These are phyloP conservation scores for Idaea straminata DNA, from an alignment of 2,888 invertebrate species.

Conservation along the genomic window DNA sequence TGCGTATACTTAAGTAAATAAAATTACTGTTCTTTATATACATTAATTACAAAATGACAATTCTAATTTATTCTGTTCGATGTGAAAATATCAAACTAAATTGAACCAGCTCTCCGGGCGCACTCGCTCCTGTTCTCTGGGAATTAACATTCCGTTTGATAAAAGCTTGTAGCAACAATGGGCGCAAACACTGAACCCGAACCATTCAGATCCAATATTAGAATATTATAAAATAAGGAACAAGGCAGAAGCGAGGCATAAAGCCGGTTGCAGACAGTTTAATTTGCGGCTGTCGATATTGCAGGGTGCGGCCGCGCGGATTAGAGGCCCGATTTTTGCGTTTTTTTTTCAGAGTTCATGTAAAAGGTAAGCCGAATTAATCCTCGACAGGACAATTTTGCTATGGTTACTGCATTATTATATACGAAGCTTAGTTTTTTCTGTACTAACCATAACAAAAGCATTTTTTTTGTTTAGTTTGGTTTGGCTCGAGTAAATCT, in stretches of 20 bases:
- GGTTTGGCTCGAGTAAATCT: no score
- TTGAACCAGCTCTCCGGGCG: neutral
- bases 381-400: conserved; percentile 22
- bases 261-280: conserved; percentile 34
- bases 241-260: conserved; percentile 14
- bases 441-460: no score
- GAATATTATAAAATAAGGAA: conserved; percentile 2
- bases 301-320: conserved; percentile 31
- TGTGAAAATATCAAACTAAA: neutral
- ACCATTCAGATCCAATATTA: conserved; percentile 2
- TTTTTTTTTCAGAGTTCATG: conserved; percentile 26
- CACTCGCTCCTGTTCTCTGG: neutral
- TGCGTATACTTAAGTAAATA: neutral
- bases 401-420: neutral
- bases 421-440: no score
- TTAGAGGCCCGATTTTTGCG: conserved; percentile 13
- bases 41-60: neutral
- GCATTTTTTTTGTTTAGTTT: no score
- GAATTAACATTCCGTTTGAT: neutral
- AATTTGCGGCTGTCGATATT: conserved; percentile 55
- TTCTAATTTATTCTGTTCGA: neutral
- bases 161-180: neutral
- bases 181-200: neutral
- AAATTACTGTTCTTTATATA: neutral
- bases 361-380: conserved; percentile 31